phyloP scores from a whole-genome alignment of 2,113 vertebrate genomes.

The Coreoperca whiteheadi region DNA sequence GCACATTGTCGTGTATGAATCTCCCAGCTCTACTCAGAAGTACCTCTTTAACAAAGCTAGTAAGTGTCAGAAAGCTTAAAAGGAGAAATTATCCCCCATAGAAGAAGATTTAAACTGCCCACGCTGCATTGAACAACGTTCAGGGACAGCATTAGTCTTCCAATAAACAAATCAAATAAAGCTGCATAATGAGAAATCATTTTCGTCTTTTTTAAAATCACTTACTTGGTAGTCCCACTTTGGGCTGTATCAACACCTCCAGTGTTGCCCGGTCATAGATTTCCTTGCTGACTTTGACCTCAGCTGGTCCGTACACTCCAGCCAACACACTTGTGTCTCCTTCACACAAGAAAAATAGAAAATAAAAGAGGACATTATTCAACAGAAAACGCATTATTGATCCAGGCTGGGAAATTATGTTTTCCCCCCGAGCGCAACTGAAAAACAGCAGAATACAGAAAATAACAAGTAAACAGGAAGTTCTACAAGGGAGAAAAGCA shows the following conservation, averaged over 20 bases:
- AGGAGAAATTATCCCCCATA: not conserved
- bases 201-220: not conserved
- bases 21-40: not conserved
- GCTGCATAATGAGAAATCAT: not conserved
- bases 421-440: not conserved
- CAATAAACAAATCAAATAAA: not conserved
- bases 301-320: conserved; percentile 91
- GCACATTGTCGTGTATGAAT: not conserved
- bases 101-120: not conserved
- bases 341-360: conserved; percentile 65
- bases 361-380: not conserved
- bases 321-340: conserved; percentile 92
- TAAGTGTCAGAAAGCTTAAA: not conserved
- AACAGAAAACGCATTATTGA: not conserved
- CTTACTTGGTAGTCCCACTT: conserved; percentile 91
- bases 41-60: not conserved
- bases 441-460: not conserved
- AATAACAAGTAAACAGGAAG: not conserved
- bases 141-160: not conserved
- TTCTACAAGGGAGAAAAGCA: not conserved
- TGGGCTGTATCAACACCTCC: conserved; percentile 92
- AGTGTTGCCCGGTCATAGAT: conserved; percentile 91
- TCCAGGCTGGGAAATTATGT: not conserved
- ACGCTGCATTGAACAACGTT: not conserved
- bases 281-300: conserved; percentile 93